Conservation (phyloP, 2,797 vertebrate genomes). For the Tokudaia tokunoshimensis region DNA sequence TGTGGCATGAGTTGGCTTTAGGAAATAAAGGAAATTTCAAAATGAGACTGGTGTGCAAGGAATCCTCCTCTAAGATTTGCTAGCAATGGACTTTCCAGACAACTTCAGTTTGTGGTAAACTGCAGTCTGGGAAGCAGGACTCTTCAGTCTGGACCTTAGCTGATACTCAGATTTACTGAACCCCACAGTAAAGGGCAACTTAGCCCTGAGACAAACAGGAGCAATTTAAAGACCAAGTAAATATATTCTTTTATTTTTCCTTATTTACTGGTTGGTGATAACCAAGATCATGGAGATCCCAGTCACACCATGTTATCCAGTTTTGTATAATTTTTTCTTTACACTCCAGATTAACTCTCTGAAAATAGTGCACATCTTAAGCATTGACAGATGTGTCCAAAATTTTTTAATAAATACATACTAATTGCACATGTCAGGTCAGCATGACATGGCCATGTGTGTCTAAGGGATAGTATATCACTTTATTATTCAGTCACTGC, state of each 20-base stretch:
- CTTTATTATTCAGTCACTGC: background rate
- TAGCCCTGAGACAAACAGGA: slow-evolving; percentile 15
- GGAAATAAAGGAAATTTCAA: background rate
- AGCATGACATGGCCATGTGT: background rate
- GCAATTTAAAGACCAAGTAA: slow-evolving; percentile 28
- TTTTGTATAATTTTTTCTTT: slow-evolving; percentile 19
- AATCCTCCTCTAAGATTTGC: background rate
- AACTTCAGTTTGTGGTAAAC: background rate
- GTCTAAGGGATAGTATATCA: background rate
- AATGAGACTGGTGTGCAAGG: background rate
- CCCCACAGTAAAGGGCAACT: background rate
- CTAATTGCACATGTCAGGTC: background rate
- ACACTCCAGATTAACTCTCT: background rate
- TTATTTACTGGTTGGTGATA: background rate
- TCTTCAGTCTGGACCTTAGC: background rate
- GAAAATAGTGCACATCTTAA: background rate
- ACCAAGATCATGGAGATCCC: background rate
- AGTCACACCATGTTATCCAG: background rate
- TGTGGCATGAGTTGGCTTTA: background rate
- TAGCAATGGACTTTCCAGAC: background rate
- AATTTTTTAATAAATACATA: background rate
- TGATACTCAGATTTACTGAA: background rate
- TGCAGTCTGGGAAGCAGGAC: background rate
- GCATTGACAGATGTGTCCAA: background rate
- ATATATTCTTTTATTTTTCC: background rate